Percentiles rank a stretch among this genome's conserved stretches.
Conservation (phyloP, 2,113 vertebrate genomes). For the Chionodraco myersi region DNA sequence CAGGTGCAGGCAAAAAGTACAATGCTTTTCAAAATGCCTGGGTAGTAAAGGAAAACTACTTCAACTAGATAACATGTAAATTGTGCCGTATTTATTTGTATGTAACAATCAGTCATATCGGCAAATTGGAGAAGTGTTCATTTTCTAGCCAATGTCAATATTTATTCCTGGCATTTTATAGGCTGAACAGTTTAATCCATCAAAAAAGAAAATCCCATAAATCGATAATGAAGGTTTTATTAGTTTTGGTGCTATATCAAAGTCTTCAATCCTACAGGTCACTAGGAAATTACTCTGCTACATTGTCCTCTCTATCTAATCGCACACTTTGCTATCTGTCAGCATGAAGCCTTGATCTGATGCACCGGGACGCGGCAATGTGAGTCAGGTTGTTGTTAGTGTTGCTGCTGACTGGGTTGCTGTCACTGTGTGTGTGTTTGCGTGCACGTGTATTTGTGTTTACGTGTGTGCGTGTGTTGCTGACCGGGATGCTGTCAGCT, state of each 20-base stretch:
- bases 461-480: constrained; percentile 49
- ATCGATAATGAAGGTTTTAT: neutral
- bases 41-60: too few relatives aligned
- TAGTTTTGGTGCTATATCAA: neutral
- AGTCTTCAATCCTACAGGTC: neutral
- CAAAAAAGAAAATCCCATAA: neutral
- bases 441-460: constrained; percentile 30
- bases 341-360: constrained; percentile 59
- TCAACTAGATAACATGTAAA: too few relatives aligned
- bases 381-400: constrained; percentile 69
- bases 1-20: too few relatives aligned
- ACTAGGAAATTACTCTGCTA: neutral
- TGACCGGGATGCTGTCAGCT: constrained; percentile 72
- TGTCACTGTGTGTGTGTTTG: constrained; percentile 50
- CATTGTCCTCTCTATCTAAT: constrained; percentile 35
- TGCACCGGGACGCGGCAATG: constrained; percentile 54
- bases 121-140: too few relatives aligned
- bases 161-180: neutral
- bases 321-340: constrained; percentile 56
- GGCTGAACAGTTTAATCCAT: neutral
- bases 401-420: constrained; percentile 72
- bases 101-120: too few relatives aligned
- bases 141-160: too few relatives aligned
- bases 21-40: too few relatives aligned
- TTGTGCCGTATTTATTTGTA: too few relatives aligned